These are phyloP conservation scores for Drosophila mayri DNA, from an alignment of 1,140 invertebrate species.

Conservation along the genomic window DNA sequence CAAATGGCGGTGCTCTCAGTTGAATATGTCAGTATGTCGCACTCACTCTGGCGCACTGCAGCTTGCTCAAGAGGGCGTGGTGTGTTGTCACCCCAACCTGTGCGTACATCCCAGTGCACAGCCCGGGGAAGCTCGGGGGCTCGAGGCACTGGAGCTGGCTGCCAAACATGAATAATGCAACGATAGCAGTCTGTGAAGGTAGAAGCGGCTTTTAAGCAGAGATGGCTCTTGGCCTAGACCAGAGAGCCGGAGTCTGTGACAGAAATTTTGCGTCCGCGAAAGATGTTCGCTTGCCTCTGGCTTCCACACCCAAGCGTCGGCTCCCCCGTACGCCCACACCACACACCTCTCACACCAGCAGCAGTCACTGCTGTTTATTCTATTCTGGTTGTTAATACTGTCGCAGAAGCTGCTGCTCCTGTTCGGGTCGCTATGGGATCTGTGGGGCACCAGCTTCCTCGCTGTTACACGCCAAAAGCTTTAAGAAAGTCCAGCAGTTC, in stretches of 20 bases:
- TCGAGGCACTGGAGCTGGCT: conserved; percentile 53
- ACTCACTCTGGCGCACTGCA: conserved; percentile 49
- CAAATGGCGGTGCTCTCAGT: conserved; percentile 81
- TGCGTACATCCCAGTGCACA: conserved; percentile 19
- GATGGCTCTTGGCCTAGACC: conserved; percentile 17
- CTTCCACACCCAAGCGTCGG: conserved; percentile 1
- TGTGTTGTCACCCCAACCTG: conserved; percentile 42
- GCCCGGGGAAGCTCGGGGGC: conserved; percentile 3
- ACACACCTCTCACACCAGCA: not conserved
- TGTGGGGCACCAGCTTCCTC: conserved; percentile 25
- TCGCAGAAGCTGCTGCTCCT: conserved; percentile 33
- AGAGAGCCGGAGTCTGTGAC: conserved; percentile 58
- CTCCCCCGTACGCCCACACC: not conserved
- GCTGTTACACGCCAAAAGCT: conserved; percentile 55
- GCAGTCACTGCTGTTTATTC: conserved; percentile 28
- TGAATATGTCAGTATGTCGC: conserved; percentile 58
- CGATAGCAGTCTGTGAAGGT: conserved; percentile 47
- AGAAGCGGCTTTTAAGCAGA: conserved; percentile 10
- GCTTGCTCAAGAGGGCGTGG: conserved; percentile 67
- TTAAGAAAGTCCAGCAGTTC: conserved; percentile 77
- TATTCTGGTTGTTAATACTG: conserved; percentile 42
- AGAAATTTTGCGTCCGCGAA: conserved; percentile 68
- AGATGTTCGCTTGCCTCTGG: conserved; percentile 43
- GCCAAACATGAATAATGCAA: conserved; percentile 78
- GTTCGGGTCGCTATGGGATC: conserved; percentile 9